phyloP scores from a whole-genome alignment of 92 coral and sea anemone species.

The Pocillopora grandis region DNA sequence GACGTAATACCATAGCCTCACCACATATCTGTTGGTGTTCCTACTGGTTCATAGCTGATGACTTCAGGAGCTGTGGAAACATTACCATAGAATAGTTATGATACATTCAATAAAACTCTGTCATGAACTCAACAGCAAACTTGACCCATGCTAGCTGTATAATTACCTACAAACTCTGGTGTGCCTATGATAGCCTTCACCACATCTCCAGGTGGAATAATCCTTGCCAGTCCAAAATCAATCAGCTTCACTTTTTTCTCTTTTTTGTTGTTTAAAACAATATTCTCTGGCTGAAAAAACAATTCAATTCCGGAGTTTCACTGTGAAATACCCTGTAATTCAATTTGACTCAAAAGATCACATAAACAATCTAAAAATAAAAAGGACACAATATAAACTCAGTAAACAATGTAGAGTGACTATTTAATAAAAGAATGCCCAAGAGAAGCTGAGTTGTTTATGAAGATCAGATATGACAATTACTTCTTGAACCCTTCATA shows the following conservation, averaged over 20 bases:
- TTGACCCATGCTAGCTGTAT: too few species aligned
- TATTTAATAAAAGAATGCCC: too few species aligned
- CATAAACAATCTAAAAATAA: too few species aligned
- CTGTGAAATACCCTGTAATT: too few species aligned
- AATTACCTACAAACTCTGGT: constrained; percentile 95
- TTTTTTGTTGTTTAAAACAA: constrained; percentile 73
- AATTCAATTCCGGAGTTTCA: background rate
- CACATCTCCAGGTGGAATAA: constrained; percentile 74
- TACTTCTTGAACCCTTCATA: too few species aligned
- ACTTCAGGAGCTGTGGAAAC: constrained; percentile 84
- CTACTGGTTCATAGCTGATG: constrained; percentile 79
- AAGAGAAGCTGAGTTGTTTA: too few species aligned
- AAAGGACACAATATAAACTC: too few species aligned
- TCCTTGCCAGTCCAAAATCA: constrained; percentile 94
- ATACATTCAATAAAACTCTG: too few species aligned
- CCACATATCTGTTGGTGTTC: constrained; percentile 95
- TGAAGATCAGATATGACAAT: too few species aligned
- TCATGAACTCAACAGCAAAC: too few species aligned
- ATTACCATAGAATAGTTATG: background rate
- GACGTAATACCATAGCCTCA: constrained; percentile 35
- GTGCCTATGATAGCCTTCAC: constrained; percentile 95
- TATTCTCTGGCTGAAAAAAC: constrained; percentile 84
- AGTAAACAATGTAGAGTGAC: too few species aligned
- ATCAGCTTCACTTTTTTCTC: constrained; percentile 76
- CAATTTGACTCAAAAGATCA: too few species aligned